phyloP scores from a whole-genome alignment of 1,140 invertebrate species.

The Callitettix versicolor region DNA sequence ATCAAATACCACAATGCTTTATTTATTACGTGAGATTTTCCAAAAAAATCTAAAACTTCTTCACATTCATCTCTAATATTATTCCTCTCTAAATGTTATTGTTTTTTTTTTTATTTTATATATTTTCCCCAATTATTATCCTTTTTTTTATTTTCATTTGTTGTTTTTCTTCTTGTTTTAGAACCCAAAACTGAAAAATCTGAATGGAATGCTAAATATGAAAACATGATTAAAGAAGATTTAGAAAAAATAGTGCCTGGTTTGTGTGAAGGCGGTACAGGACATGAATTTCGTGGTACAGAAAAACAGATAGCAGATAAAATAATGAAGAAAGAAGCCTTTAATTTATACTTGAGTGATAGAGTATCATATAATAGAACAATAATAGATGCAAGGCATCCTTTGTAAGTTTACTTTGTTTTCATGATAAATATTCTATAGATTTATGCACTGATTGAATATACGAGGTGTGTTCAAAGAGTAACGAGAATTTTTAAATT shows the following conservation, averaged over 20 bases:
- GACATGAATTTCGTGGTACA: slow-evolving; percentile 42
- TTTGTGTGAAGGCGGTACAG: slow-evolving; percentile 60
- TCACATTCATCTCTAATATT: too few species aligned
- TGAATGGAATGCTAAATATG: slow-evolving; percentile 16
- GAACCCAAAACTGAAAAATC: too few species aligned
- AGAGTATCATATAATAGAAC: slow-evolving; percentile 76
- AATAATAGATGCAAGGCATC: slow-evolving; percentile 69
- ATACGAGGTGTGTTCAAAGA: too few species aligned
- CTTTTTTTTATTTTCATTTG: too few species aligned
- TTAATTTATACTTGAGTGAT: slow-evolving; percentile 82
- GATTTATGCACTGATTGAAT: neutral
- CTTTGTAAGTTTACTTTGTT: slow-evolving; percentile 43
- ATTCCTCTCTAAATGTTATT: too few species aligned
- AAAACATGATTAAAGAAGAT: slow-evolving; percentile 29
- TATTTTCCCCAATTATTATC: too few species aligned
- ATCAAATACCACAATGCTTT: too few species aligned
- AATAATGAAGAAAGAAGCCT: slow-evolving; percentile 70
- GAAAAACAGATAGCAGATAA: slow-evolving; percentile 52
- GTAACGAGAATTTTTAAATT: too few species aligned
- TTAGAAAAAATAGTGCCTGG: slow-evolving; percentile 41
- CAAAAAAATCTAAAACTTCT: too few species aligned
- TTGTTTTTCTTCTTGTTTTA: too few species aligned
- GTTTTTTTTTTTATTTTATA: too few species aligned
- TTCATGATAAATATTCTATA: neutral
- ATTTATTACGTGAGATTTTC: too few species aligned